phyloP scores from a whole-genome alignment of 1,140 invertebrate genomes.

The Megalonaias nervosa region DNA sequence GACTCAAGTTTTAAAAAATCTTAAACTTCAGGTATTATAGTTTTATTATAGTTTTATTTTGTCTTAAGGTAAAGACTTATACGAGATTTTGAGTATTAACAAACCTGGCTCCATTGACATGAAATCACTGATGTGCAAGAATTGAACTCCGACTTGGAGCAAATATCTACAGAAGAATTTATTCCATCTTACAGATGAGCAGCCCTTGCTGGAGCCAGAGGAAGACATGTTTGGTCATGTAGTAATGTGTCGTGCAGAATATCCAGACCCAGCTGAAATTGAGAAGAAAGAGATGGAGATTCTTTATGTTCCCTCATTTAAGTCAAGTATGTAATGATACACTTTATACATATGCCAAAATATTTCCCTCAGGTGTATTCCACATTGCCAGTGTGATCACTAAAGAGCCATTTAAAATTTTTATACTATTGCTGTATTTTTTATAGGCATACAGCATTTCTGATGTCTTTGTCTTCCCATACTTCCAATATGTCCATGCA shows the following conservation, averaged over 20 bases:
- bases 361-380: background rate
- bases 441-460: too few species aligned
- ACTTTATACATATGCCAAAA: background rate
- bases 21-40: too few species aligned
- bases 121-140: too few species aligned
- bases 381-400: background rate
- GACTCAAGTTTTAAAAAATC: too few species aligned
- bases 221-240: slow-evolving; percentile 50
- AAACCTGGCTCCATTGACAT: too few species aligned
- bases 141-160: background rate
- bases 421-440: too few species aligned
- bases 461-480: too few species aligned
- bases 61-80: background rate
- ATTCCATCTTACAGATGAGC: slow-evolving; percentile 46
- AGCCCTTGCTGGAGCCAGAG: slow-evolving; percentile 43
- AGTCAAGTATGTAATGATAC: slow-evolving; percentile 32
- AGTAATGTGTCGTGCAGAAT: slow-evolving; percentile 50
- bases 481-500: too few species aligned
- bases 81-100: too few species aligned
- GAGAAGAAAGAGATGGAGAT: slow-evolving; percentile 49
- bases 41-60: background rate
- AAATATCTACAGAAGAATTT: background rate
- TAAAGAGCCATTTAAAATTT: background rate
- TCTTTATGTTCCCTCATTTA: slow-evolving; percentile 53
- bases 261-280: slow-evolving; percentile 49